phyloP scores from a whole-genome alignment of 2,113 vertebrate genomes.

The Prolemur simus region DNA sequence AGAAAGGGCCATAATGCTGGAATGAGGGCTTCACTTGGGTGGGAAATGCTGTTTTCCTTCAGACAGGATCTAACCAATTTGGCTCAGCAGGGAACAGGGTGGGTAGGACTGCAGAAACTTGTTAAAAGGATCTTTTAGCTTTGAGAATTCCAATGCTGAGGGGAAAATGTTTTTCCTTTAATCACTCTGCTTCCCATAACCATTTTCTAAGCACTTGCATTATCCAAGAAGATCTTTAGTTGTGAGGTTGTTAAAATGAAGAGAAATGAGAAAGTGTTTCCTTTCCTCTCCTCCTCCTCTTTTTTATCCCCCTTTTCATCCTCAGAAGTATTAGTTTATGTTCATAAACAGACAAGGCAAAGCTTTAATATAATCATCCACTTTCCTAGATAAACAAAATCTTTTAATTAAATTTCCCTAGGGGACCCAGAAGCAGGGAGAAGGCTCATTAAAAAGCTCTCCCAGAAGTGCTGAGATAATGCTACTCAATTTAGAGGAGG shows the following conservation, averaged over 20 bases:
- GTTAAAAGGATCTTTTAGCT: neutral
- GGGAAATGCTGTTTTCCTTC: conserved; percentile 23
- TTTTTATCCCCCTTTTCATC: neutral
- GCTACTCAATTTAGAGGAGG: conserved; percentile 8
- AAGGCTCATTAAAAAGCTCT: conserved; percentile 26
- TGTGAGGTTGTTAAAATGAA: neutral
- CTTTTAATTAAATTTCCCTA: conserved; percentile 50
- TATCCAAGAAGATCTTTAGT: neutral
- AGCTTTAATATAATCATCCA: conserved; percentile 43
- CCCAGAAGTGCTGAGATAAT: neutral
- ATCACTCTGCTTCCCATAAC: neutral
- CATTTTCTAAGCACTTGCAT: neutral
- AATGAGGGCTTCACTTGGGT: neutral
- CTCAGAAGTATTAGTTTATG: neutral
- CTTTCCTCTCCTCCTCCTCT: neutral
- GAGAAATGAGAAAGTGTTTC: neutral
- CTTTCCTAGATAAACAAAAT: conserved; percentile 49
- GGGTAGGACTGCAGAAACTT: neutral
- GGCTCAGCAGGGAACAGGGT: neutral
- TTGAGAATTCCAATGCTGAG: neutral
- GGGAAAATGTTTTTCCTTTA: neutral
- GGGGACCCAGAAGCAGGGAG: neutral
- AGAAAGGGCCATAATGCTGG: neutral
- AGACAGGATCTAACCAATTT: neutral
- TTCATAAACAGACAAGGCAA: neutral